Evolutionary conservation across 2,888 invertebrate species (phyloP).

Genomic region (Charanyca ferruginea): DNA sequence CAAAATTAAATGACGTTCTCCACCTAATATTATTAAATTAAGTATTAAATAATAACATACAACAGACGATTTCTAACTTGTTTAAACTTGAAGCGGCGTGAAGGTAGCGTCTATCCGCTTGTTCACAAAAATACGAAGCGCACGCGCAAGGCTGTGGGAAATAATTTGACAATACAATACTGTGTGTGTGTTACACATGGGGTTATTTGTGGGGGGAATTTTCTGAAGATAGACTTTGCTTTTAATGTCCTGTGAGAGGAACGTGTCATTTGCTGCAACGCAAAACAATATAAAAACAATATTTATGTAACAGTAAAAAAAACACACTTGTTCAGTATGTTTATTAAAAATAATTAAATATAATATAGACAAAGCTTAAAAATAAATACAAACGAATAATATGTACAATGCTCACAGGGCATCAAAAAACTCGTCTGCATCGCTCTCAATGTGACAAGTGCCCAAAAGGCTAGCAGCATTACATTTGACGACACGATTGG

Average conservation of each 20-base stretch:
- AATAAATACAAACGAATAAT: too few species aligned
- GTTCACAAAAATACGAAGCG: conserved; percentile 75
- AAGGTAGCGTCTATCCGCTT: conserved; percentile 61
- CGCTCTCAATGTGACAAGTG: too few species aligned
- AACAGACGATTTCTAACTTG: conserved; percentile 27
- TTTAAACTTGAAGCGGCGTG: conserved; percentile 56
- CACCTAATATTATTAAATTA: background rate
- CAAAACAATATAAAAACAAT: too few species aligned
- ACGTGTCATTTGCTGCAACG: background rate
- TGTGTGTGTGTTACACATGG: conserved; percentile 48
- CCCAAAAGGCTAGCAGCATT: too few species aligned
- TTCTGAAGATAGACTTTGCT: conserved; percentile 54
- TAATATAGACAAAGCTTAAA: too few species aligned
- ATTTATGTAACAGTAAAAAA: too few species aligned
- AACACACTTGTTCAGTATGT: background rate
- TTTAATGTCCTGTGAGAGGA: background rate
- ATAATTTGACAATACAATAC: conserved; percentile 73
- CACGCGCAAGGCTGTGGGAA: conserved; percentile 81
- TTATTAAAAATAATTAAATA: too few species aligned
- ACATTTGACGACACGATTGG: too few species aligned
- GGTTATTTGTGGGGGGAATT: conserved; percentile 53
- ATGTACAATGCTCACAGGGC: too few species aligned
- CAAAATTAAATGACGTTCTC: background rate
- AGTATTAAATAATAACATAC: conserved; percentile 13
- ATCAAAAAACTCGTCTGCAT: too few species aligned